These are phyloP conservation scores for Darevskia mixta DNA, from an alignment of 2,797 vertebrate species.

Conservation along the genomic window DNA sequence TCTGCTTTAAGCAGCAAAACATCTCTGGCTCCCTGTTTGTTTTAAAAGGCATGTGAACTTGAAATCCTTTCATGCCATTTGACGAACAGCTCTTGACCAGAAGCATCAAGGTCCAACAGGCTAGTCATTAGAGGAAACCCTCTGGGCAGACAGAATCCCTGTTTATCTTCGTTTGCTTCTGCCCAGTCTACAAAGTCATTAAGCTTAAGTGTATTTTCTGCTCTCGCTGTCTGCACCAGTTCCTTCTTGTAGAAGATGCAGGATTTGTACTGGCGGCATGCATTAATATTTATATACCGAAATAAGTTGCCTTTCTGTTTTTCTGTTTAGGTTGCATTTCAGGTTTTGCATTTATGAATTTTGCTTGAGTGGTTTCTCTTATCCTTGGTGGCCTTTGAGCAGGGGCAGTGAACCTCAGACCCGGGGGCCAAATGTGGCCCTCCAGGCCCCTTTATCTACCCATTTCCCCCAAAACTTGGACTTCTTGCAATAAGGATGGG, in stretches of 20 bases:
- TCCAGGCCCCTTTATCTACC: no score
- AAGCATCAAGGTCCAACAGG: not conserved
- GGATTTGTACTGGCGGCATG: constrained; percentile 61
- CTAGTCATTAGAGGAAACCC: not conserved
- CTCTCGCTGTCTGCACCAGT: not conserved
- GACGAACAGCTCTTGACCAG: not conserved
- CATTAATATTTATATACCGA: constrained; percentile 63
- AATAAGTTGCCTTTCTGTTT: constrained; percentile 65
- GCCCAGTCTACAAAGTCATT: constrained; percentile 7
- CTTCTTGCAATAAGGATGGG: no score
- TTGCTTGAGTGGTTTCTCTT: constrained; percentile 62
- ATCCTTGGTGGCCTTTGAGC: constrained; percentile 31
- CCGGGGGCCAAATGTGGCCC: no score
- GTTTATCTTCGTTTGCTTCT: not conserved
- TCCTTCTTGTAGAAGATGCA: not conserved
- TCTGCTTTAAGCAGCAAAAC: not conserved
- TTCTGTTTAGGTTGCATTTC: constrained; percentile 58
- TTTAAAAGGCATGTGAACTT: no score
- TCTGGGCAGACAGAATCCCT: not conserved
- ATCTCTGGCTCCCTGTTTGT: not conserved
- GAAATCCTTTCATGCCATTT: not conserved
- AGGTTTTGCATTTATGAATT: constrained; percentile 44
- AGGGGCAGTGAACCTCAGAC: no score
- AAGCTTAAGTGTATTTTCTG: constrained; percentile 35
- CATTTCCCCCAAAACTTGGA: no score